Evolutionary conservation across 2,888 invertebrate species (phyloP).

Genomic region (Eupithecia pulchellata): DNA sequence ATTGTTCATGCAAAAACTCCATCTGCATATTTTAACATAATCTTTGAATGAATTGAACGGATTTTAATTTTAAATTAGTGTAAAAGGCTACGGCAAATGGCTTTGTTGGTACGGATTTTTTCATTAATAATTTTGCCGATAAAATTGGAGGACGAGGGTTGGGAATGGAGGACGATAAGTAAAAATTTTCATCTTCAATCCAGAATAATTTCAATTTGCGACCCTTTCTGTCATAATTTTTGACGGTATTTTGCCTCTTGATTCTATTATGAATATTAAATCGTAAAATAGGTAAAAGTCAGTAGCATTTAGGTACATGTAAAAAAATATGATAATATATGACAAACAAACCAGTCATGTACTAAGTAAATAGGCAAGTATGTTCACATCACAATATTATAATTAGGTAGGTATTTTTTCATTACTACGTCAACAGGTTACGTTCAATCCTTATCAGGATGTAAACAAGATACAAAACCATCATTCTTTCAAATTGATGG

Average conservation of each 20-base stretch:
- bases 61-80: conserved; percentile 79
- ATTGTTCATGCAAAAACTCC: conserved; percentile 64
- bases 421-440: neutral
- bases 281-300: neutral
- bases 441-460: neutral
- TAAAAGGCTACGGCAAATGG: conserved; percentile 58
- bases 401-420: neutral
- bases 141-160: conserved; percentile 26
- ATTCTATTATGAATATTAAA: too few relatives aligned
- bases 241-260: neutral
- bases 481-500: neutral
- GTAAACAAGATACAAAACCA: neutral
- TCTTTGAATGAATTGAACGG: conserved; percentile 75
- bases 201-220: neutral
- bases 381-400: neutral
- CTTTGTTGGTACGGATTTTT: conserved; percentile 43
- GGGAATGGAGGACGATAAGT: conserved; percentile 4
- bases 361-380: neutral
- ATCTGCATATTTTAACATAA: conserved; percentile 80
- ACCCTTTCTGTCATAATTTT: neutral
- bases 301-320: neutral
- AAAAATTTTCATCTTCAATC: neutral
- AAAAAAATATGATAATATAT: neutral
- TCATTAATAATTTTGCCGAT: conserved; percentile 48
- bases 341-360: neutral